Base-by-base conservation (phyloP, 2,797 vertebrate genomes). In the Gallinago nigripennis region DNA sequence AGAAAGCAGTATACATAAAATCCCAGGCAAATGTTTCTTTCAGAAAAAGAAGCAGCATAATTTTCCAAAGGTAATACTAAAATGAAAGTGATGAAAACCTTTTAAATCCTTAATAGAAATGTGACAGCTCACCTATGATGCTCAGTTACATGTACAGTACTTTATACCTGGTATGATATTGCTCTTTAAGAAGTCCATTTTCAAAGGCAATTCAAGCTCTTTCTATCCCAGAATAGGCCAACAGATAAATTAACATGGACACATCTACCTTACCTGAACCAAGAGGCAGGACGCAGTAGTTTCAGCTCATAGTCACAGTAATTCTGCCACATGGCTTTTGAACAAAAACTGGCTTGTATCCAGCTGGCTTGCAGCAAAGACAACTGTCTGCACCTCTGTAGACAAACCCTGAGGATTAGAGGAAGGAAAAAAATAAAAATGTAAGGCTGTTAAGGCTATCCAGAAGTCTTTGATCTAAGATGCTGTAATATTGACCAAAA, bases 361-460 rank as follows among this genome's bases (percentile, higher is more conserved):
- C 84, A 63, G 50, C 58, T 79, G 72, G 86, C 75, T 91, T 50
- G 63, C 46, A 48, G 63, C 53, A 71, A n/a, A 88, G 68, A 43
- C 41, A 53, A 68, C 53, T 39, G 71, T 24, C 61, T 51, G 79
- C 64, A 60, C 43, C 64, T 82, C 48, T 82, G 68, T 10, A 46
- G 60, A 24, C 30, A 92, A 86, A 43, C 33, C 75, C 70, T 50
- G n/a, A 65, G 64, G 68, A 85, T 82, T 17, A 82, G 16, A 82
- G 31, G 6, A 66, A 63, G 14, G 4, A 8, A 0, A 8, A 23
- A 18, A 60, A 3, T 16, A 15, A 51, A 24, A n/a, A 39, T 16
- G 16, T 12, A 20, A n/a, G 30, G 9, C 3, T 53, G 9, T 65
- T 57, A 41, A 72, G 25, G 8, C 27, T 24, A 54, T 65, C 18